Base-by-base conservation (phyloP, 2,888 invertebrate genomes). In the Drosophila rellima region DNA sequence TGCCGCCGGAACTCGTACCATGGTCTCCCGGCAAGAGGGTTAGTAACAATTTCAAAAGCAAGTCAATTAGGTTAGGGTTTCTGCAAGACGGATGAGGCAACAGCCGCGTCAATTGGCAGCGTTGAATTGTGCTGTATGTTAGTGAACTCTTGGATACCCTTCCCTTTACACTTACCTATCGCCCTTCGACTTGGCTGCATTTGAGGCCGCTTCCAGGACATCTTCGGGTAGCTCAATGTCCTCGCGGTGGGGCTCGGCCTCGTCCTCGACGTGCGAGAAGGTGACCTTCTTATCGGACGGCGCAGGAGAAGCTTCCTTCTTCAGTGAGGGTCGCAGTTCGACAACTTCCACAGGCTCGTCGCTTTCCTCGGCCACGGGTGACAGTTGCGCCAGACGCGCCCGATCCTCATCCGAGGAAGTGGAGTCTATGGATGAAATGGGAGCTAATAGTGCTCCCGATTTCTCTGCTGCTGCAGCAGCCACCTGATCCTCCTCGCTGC, bases 251-350 rank as follows among this genome's bases (percentile, higher is more conserved):
- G 86, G 85, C 40, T 92, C 92, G 26, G 86, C 83, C 66, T 92
- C 93, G 59, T 93, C 92, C 64, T 92, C 89, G 11, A 93, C 92
- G 40, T 93, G 91, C 6, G 93, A 93, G 82, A 94, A 94, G 67
- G 94, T 93, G n/a, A 94, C 90, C 59, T 91, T 92, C 80, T 94
- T 94, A 59, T 93, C 93, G 7, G 90, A 91, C 13, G 93, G 92
- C 29, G 90, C 91, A 29, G 93, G 93, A 20, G 93, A 93, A 26
- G 93, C 90, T 82, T 94, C 93, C 33, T 92, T 91, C 72, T 91
- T 92, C 3, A 93, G 65, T 0, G 90, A 73, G 10, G 91, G 89
- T 48, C 91, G 91, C 37, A 90, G 54, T 68, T 80, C 84, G 2
- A n/a, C 33, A 0, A 29, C 57, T 54, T 60, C 67, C 3, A 18